These are phyloP conservation scores for Enteromius afrohamiltoni DNA, from an alignment of 2,797 vertebrate species.

Conservation along the genomic window DNA sequence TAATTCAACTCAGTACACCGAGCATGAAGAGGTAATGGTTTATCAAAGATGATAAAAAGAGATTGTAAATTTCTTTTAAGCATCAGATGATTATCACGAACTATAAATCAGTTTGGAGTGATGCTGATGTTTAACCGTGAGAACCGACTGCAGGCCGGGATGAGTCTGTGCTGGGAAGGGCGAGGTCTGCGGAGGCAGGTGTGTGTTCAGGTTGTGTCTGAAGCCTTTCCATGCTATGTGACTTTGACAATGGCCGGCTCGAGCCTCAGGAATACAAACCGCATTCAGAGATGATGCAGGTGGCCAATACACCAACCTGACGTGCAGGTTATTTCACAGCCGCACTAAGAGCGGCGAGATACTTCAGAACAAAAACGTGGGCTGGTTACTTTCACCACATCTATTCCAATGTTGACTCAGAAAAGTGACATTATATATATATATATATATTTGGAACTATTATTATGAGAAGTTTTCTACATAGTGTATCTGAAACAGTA, in stretches of 20 bases:
- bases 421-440: too few species aligned
- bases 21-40: neutral
- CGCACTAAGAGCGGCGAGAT: neutral
- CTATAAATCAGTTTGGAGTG: neutral
- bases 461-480: neutral
- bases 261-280: conserved; percentile 42
- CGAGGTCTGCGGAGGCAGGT: conserved; percentile 23
- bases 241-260: conserved; percentile 50
- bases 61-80: neutral
- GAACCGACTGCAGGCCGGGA: conserved; percentile 9
- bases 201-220: conserved; percentile 40
- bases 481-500: neutral
- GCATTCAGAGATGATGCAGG: conserved; percentile 47
- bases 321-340: conserved; percentile 37
- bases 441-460: neutral
- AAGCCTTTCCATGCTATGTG: conserved; percentile 32
- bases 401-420: neutral
- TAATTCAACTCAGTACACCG: neutral
- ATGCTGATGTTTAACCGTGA: neutral
- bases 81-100: neutral
- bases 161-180: conserved; percentile 16
- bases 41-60: neutral
- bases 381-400: neutral
- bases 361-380: neutral
- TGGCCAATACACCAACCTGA: conserved; percentile 39